Evolutionary conservation across 2,888 invertebrate species (phyloP).

Genomic region (Dichetophora obliterata): DNA sequence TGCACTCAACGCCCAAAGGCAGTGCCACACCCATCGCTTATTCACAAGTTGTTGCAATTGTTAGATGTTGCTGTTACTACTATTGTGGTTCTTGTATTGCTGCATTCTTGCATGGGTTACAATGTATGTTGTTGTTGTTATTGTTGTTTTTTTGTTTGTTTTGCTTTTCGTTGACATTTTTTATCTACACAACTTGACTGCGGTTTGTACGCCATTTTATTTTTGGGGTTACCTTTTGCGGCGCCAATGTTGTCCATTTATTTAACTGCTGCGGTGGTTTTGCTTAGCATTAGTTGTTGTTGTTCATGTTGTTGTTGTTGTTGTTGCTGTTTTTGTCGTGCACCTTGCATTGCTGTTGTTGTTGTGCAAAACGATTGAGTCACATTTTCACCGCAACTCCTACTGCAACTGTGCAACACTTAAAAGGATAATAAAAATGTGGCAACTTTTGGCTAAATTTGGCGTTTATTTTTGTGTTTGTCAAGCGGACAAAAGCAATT

Average conservation of each 20-base stretch:
- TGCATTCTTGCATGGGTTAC: not conserved
- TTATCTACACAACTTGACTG: not conserved
- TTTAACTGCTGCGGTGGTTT: not conserved
- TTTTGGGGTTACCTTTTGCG: not conserved
- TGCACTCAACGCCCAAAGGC: not conserved
- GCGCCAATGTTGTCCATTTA: not conserved
- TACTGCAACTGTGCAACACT: too few relatives aligned
- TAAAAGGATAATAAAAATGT: too few relatives aligned
- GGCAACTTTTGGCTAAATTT: too few relatives aligned
- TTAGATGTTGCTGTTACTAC: not conserved
- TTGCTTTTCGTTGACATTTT: not conserved
- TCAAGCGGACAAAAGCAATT: too few relatives aligned
- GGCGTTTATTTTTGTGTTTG: too few relatives aligned
- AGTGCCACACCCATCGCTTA: not conserved
- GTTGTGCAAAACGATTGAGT: not conserved
- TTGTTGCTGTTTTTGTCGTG: not conserved
- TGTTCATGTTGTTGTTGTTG: not conserved
- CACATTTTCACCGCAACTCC: not conserved
- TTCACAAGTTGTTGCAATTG: conserved; percentile 13
- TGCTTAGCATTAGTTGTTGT: not conserved
- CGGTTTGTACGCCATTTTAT: not conserved
- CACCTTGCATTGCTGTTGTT: not conserved
- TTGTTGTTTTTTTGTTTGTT: not conserved
- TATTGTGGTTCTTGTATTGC: not conserved
- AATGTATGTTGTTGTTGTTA: too few relatives aligned